Percentiles rank a stretch among this genome's conserved stretches.
Evolutionary conservation across 2,113 vertebrate species (phyloP).

Genomic region (Brachypteracias leptosomus): DNA sequence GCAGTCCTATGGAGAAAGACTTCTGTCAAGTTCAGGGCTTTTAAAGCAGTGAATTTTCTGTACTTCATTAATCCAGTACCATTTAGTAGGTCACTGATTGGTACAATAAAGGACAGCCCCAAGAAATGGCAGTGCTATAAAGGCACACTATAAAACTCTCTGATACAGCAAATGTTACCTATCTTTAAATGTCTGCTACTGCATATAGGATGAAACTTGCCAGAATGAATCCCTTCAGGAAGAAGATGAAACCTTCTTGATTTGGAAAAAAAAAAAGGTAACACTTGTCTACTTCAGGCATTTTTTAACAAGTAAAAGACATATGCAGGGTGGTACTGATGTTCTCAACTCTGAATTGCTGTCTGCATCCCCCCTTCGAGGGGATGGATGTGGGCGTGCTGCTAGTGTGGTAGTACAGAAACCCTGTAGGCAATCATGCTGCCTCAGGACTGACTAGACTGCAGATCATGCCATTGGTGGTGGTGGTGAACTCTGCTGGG

Average conservation of each 20-base stretch:
- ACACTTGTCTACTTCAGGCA: background rate
- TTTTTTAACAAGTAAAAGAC: background rate
- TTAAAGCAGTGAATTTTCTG: background rate
- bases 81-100: background rate
- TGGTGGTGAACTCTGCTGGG: background rate
- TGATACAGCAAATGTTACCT: background rate
- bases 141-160: background rate
- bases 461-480: accelerated
- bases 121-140: background rate
- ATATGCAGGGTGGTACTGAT: background rate
- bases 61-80: background rate
- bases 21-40: background rate
- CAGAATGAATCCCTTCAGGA: background rate
- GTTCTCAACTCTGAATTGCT: background rate
- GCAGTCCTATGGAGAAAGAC: too few species aligned
- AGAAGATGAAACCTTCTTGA: background rate
- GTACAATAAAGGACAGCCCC: background rate
- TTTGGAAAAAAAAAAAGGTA: too few species aligned
- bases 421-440: background rate
- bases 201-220: background rate
- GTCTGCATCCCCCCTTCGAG: background rate
- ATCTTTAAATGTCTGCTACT: background rate
- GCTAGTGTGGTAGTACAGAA: background rate
- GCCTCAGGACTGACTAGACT: background rate
- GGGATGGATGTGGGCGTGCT: background rate